These are phyloP conservation scores for Tyrannus savana DNA, from an alignment of 2,113 vertebrate genomes.

Conservation along the genomic window DNA sequence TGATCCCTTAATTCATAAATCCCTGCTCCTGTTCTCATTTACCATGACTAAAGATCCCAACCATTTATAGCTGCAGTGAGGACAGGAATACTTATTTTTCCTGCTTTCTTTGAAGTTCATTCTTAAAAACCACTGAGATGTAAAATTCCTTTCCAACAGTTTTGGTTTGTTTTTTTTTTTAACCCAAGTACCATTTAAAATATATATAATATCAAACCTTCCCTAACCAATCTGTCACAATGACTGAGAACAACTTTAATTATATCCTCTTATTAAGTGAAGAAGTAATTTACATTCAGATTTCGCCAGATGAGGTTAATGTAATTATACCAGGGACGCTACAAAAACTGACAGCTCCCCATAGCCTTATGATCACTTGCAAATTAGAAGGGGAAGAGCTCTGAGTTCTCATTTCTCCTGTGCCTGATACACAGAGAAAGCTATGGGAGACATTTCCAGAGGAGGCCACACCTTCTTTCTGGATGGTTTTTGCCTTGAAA, in stretches of 20 bases:
- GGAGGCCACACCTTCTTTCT: not conserved
- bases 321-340: conserved; percentile 26
- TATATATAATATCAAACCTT: not conserved
- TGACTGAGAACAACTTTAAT: conserved; percentile 27
- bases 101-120: conserved; percentile 36
- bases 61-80: conserved; percentile 48
- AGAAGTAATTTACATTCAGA: conserved; percentile 38
- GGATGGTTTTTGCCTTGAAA: not conserved
- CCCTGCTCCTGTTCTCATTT: conserved; percentile 61
- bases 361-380: conserved; percentile 10
- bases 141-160: not conserved
- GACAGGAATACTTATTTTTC: conserved; percentile 51
- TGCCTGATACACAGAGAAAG: not conserved
- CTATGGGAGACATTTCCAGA: not conserved
- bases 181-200: not conserved
- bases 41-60: conserved; percentile 60
- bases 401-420: not conserved
- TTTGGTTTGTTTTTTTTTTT: not conserved
- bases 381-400: conserved; percentile 15
- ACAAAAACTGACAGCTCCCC: conserved; percentile 38
- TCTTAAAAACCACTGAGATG: conserved; percentile 38
- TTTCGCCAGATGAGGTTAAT: conserved; percentile 55
- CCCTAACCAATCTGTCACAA: not conserved
- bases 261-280: conserved; percentile 40
- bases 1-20: conserved; percentile 73